Evolutionary conservation across 2,888 invertebrate species (phyloP), one percentile per base, ranked within the genome.

Genomic region (Agrypnus murinus): DNA sequence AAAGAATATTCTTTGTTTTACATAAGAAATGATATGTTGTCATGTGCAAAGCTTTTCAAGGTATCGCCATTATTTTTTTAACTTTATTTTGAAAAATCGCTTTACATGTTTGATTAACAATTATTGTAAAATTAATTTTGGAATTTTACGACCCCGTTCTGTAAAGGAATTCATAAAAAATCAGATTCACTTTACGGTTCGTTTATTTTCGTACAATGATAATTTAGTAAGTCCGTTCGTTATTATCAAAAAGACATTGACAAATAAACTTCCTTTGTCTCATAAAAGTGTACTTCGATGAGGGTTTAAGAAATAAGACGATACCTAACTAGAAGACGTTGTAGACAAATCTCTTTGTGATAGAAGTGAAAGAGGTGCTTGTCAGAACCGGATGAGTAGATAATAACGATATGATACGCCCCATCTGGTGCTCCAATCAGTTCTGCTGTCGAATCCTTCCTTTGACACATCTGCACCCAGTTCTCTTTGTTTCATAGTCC

Each of bases 401-500:
- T 81, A 82, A 82, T 81, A 81, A 81, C 78, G 78, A 77, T 71
- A 75, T 81, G 81, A 81, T 81, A 80, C 80, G 79, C 79, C 80
- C 81, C 81, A 81, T 81, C 81, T 82, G 81, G 79, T 78, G 78
- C 80, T 78, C 80, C 81, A 81, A 82, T 82, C 82, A 81, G 79
- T 80, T 77, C 78, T 77, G 74, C 80, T 80, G 79, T 81, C 81
- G 81, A 79, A 79, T 78, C 80, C 79, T 78, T 79, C 76, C 79
- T 77, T 74, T 71, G 67, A 66, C 71, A 71, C 71, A 71, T 71
- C 67, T 71, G 71, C 65, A 71, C 65, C 53, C 55, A 48, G 48
- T 69, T 58, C 48, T 40, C 71, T 71, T 71, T 71, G 71, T 71
- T 71, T 60, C 66, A 59, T 63, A 58, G 66, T 55, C 71, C 32